phyloP scores from a whole-genome alignment of 1,140 invertebrate genomes.

The Drosophila pruinosa region DNA sequence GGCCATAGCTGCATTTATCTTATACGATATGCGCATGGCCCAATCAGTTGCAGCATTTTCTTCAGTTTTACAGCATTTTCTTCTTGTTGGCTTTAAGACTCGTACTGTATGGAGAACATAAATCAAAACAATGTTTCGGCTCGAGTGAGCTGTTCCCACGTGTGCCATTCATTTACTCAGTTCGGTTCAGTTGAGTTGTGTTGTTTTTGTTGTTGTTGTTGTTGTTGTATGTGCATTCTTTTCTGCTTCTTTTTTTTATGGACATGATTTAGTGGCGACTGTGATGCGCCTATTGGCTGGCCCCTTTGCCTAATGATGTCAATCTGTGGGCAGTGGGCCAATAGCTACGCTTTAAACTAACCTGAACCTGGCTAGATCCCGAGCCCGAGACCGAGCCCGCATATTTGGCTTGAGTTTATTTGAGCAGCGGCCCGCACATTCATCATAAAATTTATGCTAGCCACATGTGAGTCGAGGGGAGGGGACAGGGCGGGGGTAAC shows the following conservation, averaged over 20 bases:
- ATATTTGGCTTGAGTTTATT: constrained; percentile 73
- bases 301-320: constrained; percentile 70
- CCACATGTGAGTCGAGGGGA: background rate
- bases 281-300: constrained; percentile 13
- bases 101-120: constrained; percentile 54
- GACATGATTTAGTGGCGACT: constrained; percentile 66
- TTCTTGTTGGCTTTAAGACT: background rate
- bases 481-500: constrained; percentile 6
- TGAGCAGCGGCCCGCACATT: constrained; percentile 65
- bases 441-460: constrained; percentile 65
- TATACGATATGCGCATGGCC: no score
- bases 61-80: background rate
- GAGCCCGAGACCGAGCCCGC: constrained; percentile 45
- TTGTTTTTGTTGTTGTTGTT: background rate
- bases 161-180: constrained; percentile 64
- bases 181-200: background rate
- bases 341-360: constrained; percentile 61
- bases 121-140: constrained; percentile 57
- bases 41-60: constrained; percentile 7
- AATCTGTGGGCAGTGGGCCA: constrained; percentile 64
- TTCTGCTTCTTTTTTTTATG: constrained; percentile 16
- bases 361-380: background rate
- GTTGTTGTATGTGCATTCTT: background rate
- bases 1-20: no score
- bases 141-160: constrained; percentile 47